These are phyloP conservation scores for Drosophila jambulina DNA, from an alignment of 1,140 invertebrate species.

Conservation along the genomic window DNA sequence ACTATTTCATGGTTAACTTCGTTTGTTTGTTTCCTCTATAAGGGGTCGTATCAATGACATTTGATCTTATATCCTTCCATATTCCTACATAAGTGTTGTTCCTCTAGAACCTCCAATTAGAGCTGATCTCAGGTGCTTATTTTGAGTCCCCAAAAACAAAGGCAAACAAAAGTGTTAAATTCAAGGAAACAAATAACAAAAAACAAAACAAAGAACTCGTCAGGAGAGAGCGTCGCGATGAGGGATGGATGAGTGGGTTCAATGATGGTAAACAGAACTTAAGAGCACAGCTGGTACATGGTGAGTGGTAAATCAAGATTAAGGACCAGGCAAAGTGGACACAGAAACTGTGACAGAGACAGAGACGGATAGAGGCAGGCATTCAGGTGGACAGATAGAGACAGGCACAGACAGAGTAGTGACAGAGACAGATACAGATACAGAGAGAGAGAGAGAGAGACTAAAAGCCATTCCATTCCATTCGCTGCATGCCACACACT, in stretches of 20 bases:
- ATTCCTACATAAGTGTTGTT: neutral
- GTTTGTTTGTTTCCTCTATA: neutral
- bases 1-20: neutral
- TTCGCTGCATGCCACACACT: slow-evolving; percentile 57
- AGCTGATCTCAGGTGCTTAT: neutral
- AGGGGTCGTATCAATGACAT: no score
- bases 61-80: neutral
- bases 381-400: slow-evolving; percentile 42
- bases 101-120: neutral
- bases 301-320: slow-evolving; percentile 29
- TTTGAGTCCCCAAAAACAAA: slow-evolving; percentile 2
- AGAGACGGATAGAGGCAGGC: slow-evolving; percentile 33
- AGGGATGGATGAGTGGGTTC: slow-evolving; percentile 37
- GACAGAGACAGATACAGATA: slow-evolving; percentile 23
- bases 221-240: slow-evolving; percentile 26
- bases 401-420: slow-evolving; percentile 29
- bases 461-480: slow-evolving; percentile 55
- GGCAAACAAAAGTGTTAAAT: slow-evolving; percentile 24
- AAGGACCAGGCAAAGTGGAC: slow-evolving; percentile 30
- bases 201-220: slow-evolving; percentile 26
- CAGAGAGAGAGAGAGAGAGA: slow-evolving; percentile 39
- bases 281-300: slow-evolving; percentile 52
- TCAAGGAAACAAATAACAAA: slow-evolving; percentile 14
- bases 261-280: slow-evolving; percentile 48
- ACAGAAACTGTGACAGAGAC: slow-evolving; percentile 5